phyloP scores from a whole-genome alignment of 2,797 vertebrate species.

The Helarctos malayanus region DNA sequence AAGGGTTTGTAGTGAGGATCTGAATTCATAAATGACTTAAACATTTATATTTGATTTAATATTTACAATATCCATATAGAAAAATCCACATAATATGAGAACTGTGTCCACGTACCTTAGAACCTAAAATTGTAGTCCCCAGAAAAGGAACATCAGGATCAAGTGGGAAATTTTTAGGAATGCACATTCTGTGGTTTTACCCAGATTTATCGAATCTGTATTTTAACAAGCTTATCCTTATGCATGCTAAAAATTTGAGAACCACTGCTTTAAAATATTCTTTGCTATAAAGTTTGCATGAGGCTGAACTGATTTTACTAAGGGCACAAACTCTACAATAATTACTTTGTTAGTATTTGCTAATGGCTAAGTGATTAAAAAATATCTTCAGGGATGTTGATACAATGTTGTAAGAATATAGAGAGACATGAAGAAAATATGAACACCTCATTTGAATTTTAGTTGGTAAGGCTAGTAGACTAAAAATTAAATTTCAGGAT shows the following conservation, averaged over 20 bases:
- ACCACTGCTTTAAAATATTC: background rate
- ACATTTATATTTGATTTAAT: background rate
- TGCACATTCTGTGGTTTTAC: background rate
- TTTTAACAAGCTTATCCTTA: background rate
- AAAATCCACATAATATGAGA: background rate
- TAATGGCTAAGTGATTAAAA: background rate
- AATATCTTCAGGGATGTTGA: background rate
- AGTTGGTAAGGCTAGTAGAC: background rate
- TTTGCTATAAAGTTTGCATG: background rate
- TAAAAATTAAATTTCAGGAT: slow-evolving; percentile 10
- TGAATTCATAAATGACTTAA: background rate
- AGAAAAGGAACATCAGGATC: background rate
- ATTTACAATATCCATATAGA: background rate
- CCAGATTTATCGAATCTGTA: background rate
- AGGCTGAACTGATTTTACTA: background rate
- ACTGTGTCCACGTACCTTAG: background rate
- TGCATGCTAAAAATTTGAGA: background rate
- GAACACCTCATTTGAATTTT: background rate
- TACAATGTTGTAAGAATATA: background rate
- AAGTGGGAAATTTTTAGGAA: background rate
- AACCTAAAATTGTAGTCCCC: background rate
- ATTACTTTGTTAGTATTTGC: slow-evolving; percentile 4
- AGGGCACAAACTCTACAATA: background rate
- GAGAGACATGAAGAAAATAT: background rate
- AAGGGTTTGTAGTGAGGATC: background rate